Conservation (phyloP, 1,140 invertebrate genomes). For the Drosophila trapezifrons region DNA sequence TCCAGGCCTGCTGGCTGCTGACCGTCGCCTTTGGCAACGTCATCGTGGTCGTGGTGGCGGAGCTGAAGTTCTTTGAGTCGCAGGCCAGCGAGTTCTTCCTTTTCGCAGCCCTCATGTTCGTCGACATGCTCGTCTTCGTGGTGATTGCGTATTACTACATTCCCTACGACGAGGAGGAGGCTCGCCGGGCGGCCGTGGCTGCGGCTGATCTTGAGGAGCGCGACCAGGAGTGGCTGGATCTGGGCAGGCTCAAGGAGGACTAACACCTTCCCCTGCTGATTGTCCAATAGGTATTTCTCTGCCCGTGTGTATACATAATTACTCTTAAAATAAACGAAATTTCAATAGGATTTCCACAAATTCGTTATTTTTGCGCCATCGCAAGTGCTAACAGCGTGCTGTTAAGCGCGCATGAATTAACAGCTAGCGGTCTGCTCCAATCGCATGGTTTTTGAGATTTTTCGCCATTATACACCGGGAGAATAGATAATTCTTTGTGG, state of each 20-base stretch:
- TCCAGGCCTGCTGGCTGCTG: constrained; percentile 95
- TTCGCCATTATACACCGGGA: too few relatives aligned
- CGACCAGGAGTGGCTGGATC: constrained; percentile 9
- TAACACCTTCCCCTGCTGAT: neutral
- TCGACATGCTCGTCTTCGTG: constrained; percentile 93
- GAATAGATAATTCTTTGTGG: too few relatives aligned
- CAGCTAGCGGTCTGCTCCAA: too few relatives aligned
- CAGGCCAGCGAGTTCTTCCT: constrained; percentile 92
- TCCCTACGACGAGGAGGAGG: constrained; percentile 50
- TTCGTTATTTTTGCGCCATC: neutral
- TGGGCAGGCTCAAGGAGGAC: too few relatives aligned
- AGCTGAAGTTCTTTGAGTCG: constrained; percentile 72
- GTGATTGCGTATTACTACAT: constrained; percentile 90
- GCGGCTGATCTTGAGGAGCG: neutral
- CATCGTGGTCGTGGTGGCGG: constrained; percentile 92
- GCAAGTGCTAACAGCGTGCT: neutral
- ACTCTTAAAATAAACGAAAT: neutral
- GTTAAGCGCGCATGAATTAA: neutral
- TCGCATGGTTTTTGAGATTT: too few relatives aligned
- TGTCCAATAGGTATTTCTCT: neutral
- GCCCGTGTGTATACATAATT: neutral
- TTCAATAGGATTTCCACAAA: neutral
- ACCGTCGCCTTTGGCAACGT: constrained; percentile 97
- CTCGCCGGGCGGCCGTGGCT: constrained; percentile 8
- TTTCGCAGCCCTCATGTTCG: constrained; percentile 93